Evolutionary conservation across 2,797 vertebrate genomes (phyloP).

Genomic region (Parauchenoglanis ngamensis): DNA sequence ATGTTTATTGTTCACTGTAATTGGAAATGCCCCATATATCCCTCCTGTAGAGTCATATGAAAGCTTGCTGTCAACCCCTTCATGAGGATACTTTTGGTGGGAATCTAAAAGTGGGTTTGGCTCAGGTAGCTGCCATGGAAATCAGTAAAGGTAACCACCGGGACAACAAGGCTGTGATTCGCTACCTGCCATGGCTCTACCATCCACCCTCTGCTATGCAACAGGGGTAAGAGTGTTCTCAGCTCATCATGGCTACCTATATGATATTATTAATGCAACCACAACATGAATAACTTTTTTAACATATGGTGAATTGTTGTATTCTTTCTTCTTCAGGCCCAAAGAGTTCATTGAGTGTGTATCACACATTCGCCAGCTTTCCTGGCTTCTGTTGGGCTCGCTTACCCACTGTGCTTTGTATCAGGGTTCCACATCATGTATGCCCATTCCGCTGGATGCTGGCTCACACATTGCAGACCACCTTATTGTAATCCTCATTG

Average conservation of each 20-base stretch:
- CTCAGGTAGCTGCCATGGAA: conserved; percentile 98
- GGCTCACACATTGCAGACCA: conserved; percentile 97
- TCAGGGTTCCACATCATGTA: conserved; percentile 91
- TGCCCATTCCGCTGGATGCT: conserved; percentile 96
- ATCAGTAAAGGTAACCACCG: conserved; percentile 97
- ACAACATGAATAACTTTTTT: neutral
- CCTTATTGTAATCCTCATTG: conserved; percentile 97
- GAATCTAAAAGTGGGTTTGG: conserved; percentile 96
- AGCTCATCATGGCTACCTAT: neutral
- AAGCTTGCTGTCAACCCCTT: conserved; percentile 95
- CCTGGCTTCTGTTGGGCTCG: conserved; percentile 96
- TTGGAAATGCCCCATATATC: neutral
- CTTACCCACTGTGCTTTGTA: conserved; percentile 94
- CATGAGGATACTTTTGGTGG: conserved; percentile 98
- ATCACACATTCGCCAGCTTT: conserved; percentile 95
- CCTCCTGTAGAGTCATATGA: conserved; percentile 90
- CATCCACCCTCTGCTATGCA: conserved; percentile 98
- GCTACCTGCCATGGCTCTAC: conserved; percentile 97
- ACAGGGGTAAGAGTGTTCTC: conserved; percentile 85
- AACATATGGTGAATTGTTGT: neutral
- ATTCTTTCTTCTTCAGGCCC: conserved; percentile 76
- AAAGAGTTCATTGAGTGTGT: conserved; percentile 99
- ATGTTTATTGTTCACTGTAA: neutral
- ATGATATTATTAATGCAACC: neutral
- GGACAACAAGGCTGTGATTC: conserved; percentile 95